These are phyloP conservation scores for Rutilus rutilus DNA, from an alignment of 2,113 vertebrate species.

Conservation along the genomic window DNA sequence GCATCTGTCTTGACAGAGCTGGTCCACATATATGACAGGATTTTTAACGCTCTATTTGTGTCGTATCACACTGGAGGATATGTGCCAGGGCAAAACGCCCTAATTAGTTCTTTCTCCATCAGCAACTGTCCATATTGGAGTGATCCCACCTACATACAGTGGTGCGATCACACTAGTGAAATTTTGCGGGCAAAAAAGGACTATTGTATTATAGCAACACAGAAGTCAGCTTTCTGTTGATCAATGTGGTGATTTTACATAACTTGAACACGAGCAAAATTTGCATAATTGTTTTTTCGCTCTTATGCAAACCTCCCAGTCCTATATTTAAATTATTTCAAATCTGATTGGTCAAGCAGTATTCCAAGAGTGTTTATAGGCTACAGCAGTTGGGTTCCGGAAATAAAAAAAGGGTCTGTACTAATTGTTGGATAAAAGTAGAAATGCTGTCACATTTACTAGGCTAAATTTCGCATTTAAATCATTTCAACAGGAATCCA, in stretches of 20 bases:
- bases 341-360: not conserved
- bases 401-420: too few relatives aligned
- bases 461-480: too few relatives aligned
- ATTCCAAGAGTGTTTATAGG: too few relatives aligned
- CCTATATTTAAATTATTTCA: not conserved
- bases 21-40: slow-evolving; percentile 1
- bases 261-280: not conserved
- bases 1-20: not conserved
- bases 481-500: too few relatives aligned
- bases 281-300: not conserved
- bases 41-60: not conserved
- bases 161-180: not conserved
- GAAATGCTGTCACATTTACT: too few relatives aligned
- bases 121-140: not conserved
- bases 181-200: not conserved
- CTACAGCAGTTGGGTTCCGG: too few relatives aligned
- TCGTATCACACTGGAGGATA: not conserved
- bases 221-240: not conserved
- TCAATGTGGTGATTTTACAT: not conserved
- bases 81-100: not conserved
- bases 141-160: not conserved
- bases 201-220: not conserved
- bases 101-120: slow-evolving; percentile 3
- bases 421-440: too few relatives aligned
- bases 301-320: not conserved